phyloP scores from a whole-genome alignment of 2,113 vertebrate genomes.

The Emberiza fucata region DNA sequence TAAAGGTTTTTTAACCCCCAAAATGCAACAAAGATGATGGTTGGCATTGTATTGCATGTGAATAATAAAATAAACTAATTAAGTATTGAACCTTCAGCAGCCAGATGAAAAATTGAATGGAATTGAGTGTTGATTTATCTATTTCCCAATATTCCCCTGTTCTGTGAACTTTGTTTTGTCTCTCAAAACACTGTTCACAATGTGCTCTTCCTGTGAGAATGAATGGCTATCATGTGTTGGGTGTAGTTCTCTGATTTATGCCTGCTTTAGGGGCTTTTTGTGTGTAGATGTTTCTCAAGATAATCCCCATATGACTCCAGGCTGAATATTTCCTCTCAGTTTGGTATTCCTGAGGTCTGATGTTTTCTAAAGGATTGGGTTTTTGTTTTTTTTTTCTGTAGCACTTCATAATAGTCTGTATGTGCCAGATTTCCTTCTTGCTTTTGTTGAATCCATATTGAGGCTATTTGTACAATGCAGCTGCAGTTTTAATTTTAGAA shows the following conservation, averaged over 20 bases:
- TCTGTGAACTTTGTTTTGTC: constrained; percentile 55
- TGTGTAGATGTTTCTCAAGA: constrained; percentile 46
- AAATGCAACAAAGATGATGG: neutral
- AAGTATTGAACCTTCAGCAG: neutral
- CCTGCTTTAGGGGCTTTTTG: constrained; percentile 17
- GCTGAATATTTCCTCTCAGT: constrained; percentile 23
- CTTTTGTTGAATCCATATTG: constrained; percentile 40
- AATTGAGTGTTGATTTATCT: constrained; percentile 32
- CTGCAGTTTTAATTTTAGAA: constrained; percentile 62
- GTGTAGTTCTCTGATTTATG: constrained; percentile 54
- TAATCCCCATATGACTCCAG: constrained; percentile 16
- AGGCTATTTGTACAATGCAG: constrained; percentile 44
- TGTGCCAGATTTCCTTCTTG: constrained; percentile 60
- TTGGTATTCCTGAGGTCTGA: constrained; percentile 29
- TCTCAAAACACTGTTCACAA: constrained; percentile 34
- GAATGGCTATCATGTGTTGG: constrained; percentile 40
- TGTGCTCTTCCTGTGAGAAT: constrained; percentile 56
- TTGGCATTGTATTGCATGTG: neutral
- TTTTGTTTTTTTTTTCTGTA: neutral
- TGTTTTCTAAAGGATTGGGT: neutral
- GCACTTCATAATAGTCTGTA: constrained; percentile 31
- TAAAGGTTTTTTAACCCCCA: rapidly evolving
- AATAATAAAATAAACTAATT: neutral
- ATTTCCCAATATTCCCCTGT: constrained; percentile 45
- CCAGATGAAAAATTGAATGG: constrained; percentile 7